A percentile compares a stretch with the other conserved stretches of the same genome.
Conservation (phyloP, 1,140 invertebrate species). For the Eupeodes corollae region DNA sequence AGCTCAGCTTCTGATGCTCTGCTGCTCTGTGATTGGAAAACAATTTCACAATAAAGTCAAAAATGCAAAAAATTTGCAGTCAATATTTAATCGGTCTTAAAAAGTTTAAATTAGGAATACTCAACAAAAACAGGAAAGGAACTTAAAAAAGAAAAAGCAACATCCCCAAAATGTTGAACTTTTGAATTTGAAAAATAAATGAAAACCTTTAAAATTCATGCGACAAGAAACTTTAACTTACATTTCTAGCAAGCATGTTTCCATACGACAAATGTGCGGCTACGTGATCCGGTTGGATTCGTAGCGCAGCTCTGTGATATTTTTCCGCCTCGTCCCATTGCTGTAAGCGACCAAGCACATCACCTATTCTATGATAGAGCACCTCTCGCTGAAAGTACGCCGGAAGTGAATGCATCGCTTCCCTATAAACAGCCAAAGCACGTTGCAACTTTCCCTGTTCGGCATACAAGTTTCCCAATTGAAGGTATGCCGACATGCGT, state of each 20-base stretch:
- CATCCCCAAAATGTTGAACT: too few species aligned
- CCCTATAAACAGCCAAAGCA: slow-evolving; percentile 77
- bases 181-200: not conserved
- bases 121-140: not conserved
- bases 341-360: slow-evolving; percentile 70
- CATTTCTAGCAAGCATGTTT: slow-evolving; percentile 79
- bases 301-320: slow-evolving; percentile 71
- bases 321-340: slow-evolving; percentile 69
- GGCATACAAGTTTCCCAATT: slow-evolving; percentile 79
- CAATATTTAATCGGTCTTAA: too few species aligned
- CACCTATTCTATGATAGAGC: slow-evolving; percentile 45
- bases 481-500: slow-evolving; percentile 79
- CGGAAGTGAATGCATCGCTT: slow-evolving; percentile 73
- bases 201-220: not conserved
- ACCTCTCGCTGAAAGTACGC: slow-evolving; percentile 63
- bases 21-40: slow-evolving; percentile 49
- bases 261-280: slow-evolving; percentile 85
- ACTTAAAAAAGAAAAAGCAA: not conserved
- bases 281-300: slow-evolving; percentile 72
- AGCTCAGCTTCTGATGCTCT: slow-evolving; percentile 72
- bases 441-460: slow-evolving; percentile 74
- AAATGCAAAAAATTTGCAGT: too few species aligned
- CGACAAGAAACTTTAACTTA: too few species aligned
- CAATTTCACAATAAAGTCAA: not conserved
- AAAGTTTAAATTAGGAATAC: not conserved